Evolutionary conservation across 2,797 vertebrate genomes (phyloP).

Genomic region (Threskiornis aethiopicus): DNA sequence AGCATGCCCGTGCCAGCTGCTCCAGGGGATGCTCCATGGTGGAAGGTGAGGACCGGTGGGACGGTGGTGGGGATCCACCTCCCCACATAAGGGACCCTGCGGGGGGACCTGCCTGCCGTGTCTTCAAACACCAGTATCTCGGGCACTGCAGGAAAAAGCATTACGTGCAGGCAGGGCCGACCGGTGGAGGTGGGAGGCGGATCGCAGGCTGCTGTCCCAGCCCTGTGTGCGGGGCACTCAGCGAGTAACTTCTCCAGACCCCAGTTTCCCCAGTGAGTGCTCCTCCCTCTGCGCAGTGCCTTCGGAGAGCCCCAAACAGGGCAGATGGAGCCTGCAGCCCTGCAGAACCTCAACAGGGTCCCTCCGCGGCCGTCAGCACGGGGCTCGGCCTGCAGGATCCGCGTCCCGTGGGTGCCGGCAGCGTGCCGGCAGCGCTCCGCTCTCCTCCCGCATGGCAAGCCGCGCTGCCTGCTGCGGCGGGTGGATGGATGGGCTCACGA

Average conservation of each 20-base stretch:
- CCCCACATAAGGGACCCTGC: not conserved
- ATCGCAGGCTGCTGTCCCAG: not conserved
- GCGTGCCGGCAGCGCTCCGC: fast-evolving
- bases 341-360: not conserved
- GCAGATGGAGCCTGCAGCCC: not conserved
- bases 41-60: not conserved
- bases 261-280: not conserved
- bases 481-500: not conserved
- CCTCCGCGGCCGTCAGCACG: fast-evolving
- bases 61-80: not conserved
- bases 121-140: fast-evolving
- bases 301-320: fast-evolving
- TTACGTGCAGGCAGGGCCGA: not conserved
- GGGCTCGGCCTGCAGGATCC: not conserved
- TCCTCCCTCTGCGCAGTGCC: not conserved
- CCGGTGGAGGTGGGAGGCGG: not conserved
- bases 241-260: not conserved
- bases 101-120: not conserved
- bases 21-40: not conserved
- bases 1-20: fast-evolving
- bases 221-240: fast-evolving
- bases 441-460: too few relatives aligned
- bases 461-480: not conserved
- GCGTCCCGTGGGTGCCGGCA: fast-evolving
- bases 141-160: not conserved